Conservation (phyloP, 2,113 vertebrate genomes). For the Atractosteus spatula region DNA sequence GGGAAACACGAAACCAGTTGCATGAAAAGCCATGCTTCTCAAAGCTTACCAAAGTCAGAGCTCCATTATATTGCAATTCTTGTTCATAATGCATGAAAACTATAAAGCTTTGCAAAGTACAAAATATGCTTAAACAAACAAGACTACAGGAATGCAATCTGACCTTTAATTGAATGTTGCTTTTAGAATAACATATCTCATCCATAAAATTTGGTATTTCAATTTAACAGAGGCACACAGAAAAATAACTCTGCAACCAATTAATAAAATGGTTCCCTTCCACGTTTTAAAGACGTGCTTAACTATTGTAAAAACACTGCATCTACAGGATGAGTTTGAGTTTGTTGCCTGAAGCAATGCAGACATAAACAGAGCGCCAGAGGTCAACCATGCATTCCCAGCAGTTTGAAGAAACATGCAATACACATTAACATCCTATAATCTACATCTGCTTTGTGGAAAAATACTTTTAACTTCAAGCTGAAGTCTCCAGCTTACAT, state of each 20-base stretch:
- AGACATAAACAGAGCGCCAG: background rate
- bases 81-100: slow-evolving; percentile 1
- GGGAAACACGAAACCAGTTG: too few species aligned
- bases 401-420: too few species aligned
- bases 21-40: too few species aligned
- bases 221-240: background rate
- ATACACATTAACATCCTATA: too few species aligned
- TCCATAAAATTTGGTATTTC: slow-evolving; percentile 15
- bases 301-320: too few species aligned
- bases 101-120: background rate
- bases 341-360: slow-evolving; percentile 2
- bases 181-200: slow-evolving; percentile 4
- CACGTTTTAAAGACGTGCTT: background rate
- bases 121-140: background rate
- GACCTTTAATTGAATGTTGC: slow-evolving; percentile 15
- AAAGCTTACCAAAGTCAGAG: too few species aligned
- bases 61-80: too few species aligned
- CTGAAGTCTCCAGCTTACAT: too few species aligned
- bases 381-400: slow-evolving; percentile 7
- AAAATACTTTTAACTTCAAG: too few species aligned
- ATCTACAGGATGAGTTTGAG: background rate
- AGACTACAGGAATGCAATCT: background rate
- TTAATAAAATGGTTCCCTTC: slow-evolving; percentile 12
- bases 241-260: slow-evolving; percentile 10
- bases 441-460: too few species aligned